Percentiles rank a stretch among this genome's conserved stretches.
These are phyloP conservation scores for Cantharis flavilabris DNA, from an alignment of 2,888 invertebrate species.

Conservation along the genomic window DNA sequence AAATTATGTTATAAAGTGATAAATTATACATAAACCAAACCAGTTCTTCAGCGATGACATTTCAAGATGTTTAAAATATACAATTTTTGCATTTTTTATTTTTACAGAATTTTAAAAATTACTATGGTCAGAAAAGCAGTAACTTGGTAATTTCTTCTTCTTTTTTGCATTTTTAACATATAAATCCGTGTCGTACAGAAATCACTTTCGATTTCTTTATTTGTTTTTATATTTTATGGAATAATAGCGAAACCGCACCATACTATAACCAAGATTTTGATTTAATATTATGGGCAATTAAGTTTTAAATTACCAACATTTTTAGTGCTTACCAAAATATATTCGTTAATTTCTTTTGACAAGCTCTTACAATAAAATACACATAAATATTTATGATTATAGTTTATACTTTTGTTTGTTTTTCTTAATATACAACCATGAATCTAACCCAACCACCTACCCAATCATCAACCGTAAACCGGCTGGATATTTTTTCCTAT, in stretches of 20 bases:
- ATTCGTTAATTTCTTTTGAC: neutral
- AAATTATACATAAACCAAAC: neutral
- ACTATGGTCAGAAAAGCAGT: neutral
- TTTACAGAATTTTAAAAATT: neutral
- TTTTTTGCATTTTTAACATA: neutral
- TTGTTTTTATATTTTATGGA: neutral
- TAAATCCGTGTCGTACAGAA: neutral
- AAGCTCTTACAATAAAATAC: neutral
- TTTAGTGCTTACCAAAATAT: neutral
- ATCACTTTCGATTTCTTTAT: neutral
- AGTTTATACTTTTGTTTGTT: neutral
- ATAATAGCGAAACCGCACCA: neutral
- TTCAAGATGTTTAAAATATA: neutral
- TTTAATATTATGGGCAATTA: neutral
- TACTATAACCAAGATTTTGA: neutral
- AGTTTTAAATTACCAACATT: neutral
- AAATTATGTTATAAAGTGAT: neutral
- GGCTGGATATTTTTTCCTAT: conserved; percentile 13
- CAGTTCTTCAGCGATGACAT: neutral
- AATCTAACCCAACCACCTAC: neutral
- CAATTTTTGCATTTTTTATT: neutral
- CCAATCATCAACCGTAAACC: neutral
- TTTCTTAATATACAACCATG: neutral
- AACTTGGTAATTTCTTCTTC: neutral
- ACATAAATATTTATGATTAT: neutral